These are phyloP conservation scores for Venustaconcha ellipsiformis DNA, from an alignment of 1,140 invertebrate genomes.

Conservation along the genomic window DNA sequence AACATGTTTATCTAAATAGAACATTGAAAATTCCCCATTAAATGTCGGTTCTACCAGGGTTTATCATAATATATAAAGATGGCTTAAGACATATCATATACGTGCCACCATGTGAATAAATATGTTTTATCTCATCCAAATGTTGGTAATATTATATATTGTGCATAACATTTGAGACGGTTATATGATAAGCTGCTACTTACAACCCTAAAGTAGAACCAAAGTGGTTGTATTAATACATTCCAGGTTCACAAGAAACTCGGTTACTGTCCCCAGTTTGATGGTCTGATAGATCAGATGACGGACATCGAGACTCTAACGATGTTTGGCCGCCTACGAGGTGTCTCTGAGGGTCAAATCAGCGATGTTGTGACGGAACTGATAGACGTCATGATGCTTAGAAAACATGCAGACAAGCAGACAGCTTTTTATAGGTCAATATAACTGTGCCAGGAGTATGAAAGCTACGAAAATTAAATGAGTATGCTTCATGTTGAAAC, in stretches of 20 bases:
- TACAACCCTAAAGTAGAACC: not conserved
- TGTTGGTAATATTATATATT: not conserved
- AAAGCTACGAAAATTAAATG: too few species aligned
- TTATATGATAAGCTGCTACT: not conserved
- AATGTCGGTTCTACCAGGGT: too few species aligned
- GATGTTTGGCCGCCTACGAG: constrained; percentile 82
- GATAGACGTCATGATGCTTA: constrained; percentile 49
- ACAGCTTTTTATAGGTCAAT: constrained; percentile 45
- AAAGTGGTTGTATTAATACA: too few species aligned
- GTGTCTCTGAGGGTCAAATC: constrained; percentile 66
- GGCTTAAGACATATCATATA: not conserved
- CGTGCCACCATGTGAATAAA: not conserved
- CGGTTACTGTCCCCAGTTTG: constrained; percentile 72
- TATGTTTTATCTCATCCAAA: not conserved
- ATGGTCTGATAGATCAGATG: constrained; percentile 71
- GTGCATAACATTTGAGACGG: not conserved
- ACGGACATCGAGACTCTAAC: constrained; percentile 76
- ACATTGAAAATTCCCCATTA: too few species aligned
- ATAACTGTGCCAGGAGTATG: constrained; percentile 7
- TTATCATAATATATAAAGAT: too few species aligned
- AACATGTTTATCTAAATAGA: too few species aligned
- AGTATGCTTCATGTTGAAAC: too few species aligned
- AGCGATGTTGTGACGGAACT: constrained; percentile 64
- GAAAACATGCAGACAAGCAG: constrained; percentile 51
- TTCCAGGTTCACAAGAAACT: constrained; percentile 61